A percentile compares a stretch with the other conserved stretches of the same genome.
Conservation (phyloP, 1,140 invertebrate species). For the Drosophila malerkotliana region DNA sequence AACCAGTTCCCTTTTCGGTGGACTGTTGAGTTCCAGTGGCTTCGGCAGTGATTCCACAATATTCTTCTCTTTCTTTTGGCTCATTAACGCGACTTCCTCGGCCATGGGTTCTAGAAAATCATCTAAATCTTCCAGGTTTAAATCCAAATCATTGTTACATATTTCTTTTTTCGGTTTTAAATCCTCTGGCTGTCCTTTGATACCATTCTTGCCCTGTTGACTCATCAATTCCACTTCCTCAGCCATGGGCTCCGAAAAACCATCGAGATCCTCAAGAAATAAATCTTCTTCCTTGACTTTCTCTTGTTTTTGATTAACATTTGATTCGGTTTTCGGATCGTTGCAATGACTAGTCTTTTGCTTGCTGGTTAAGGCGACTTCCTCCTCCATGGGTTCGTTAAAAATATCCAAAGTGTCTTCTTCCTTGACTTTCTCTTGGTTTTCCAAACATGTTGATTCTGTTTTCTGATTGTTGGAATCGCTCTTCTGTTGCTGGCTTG, state of each 20-base stretch:
- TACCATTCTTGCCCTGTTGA: not conserved
- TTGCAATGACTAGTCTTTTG: not conserved
- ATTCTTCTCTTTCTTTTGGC: not conserved
- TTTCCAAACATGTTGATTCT: not conserved
- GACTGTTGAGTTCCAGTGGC: conserved; percentile 35
- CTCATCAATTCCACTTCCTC: conserved; percentile 52
- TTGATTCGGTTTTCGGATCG: not conserved
- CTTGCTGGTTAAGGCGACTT: not conserved
- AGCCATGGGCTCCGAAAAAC: conserved; percentile 67
- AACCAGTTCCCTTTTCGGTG: not conserved
- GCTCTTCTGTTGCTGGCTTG: not conserved
- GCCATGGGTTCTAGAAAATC: conserved; percentile 70
- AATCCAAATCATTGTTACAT: not conserved
- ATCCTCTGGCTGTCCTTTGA: conserved; percentile 3
- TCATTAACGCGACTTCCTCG: conserved; percentile 49
- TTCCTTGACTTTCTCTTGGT: not conserved
- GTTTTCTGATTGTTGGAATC: not conserved
- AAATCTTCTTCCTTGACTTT: not conserved
- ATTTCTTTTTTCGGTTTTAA: not conserved
- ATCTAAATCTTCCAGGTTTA: conserved; percentile 39
- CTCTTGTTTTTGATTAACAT: not conserved
- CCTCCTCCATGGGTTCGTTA: not conserved
- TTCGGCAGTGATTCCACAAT: conserved; percentile 32
- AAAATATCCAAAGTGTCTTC: not conserved
- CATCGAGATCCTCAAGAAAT: conserved; percentile 47